These are phyloP conservation scores for Phymastichus coffea DNA, from an alignment of 1,140 invertebrate genomes.

Conservation along the genomic window DNA sequence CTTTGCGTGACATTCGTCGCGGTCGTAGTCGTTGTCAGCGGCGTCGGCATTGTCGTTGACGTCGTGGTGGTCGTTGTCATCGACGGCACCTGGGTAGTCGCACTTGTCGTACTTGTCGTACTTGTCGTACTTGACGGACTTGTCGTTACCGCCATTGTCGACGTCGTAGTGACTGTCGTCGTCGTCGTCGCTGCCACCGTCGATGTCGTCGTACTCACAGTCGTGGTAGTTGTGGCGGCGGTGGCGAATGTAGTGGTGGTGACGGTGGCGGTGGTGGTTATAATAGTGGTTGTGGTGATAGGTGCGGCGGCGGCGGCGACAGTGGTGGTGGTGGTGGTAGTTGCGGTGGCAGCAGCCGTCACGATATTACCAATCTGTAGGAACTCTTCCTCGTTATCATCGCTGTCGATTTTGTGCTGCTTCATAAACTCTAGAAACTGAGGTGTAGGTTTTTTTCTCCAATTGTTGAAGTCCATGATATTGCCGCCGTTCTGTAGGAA, in stretches of 20 bases:
- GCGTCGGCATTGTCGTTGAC: neutral
- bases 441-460: slow-evolving; percentile 74
- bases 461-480: slow-evolving; percentile 81
- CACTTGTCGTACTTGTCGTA: slow-evolving; percentile 23
- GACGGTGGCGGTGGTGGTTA: slow-evolving; percentile 33
- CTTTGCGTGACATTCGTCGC: slow-evolving; percentile 34
- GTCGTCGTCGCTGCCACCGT: neutral
- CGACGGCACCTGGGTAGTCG: slow-evolving; percentile 24
- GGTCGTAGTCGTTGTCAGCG: slow-evolving; percentile 27
- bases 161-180: neutral
- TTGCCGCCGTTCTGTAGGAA: slow-evolving; percentile 83
- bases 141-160: neutral
- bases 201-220: neutral
- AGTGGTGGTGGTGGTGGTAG: neutral
- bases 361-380: too few relatives aligned
- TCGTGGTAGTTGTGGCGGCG: neutral
- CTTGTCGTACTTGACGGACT: too few relatives aligned
- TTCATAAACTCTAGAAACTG: slow-evolving; percentile 75
- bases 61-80: slow-evolving; percentile 6
- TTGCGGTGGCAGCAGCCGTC: neutral
- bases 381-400: slow-evolving; percentile 63
- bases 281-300: neutral
- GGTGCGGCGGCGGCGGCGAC: neutral
- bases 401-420: slow-evolving; percentile 71
- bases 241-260: slow-evolving; percentile 20